Percentiles rank a stretch among this genome's conserved stretches.
Evolutionary conservation across 2,888 invertebrate species (phyloP).

Genomic region (Hydrotaea cyrtoneurina): DNA sequence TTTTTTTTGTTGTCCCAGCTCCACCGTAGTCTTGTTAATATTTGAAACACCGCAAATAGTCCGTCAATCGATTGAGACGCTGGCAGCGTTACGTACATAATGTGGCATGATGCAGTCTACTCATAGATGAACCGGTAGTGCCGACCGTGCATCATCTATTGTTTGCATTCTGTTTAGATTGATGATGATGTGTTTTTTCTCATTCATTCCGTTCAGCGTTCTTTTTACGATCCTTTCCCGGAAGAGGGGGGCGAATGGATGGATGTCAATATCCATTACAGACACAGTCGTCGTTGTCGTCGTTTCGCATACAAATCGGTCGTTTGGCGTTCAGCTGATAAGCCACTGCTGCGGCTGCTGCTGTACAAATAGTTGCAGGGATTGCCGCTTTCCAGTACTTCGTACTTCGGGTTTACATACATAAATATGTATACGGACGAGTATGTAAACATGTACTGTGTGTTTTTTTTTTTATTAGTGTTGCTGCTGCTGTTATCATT

Average conservation of each 20-base stretch:
- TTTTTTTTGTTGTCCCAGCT: too few species aligned
- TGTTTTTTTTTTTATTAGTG: neutral
- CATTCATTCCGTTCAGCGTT: slow-evolving; percentile 16
- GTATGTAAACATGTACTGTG: too few species aligned
- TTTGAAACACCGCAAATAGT: slow-evolving; percentile 2
- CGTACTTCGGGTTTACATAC: too few species aligned
- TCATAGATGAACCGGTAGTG: neutral
- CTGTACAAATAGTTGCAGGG: neutral
- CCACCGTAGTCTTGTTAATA: neutral
- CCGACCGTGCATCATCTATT: neutral
- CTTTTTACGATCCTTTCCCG: neutral
- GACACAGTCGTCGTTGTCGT: neutral
- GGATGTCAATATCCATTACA: slow-evolving; percentile 17
- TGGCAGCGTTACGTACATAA: neutral
- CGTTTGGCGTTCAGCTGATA: slow-evolving; percentile 36
- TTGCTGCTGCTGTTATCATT: slow-evolving; percentile 24
- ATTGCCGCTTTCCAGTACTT: neutral
- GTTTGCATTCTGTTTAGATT: slow-evolving; percentile 44
- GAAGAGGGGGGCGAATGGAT: neutral
- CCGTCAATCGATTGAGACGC: neutral
- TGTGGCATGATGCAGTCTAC: neutral
- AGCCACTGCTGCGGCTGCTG: neutral
- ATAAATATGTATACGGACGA: too few species aligned
- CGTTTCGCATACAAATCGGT: slow-evolving; percentile 1
- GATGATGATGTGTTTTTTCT: slow-evolving; percentile 43